phyloP scores from a whole-genome alignment of 2,113 vertebrate genomes.

The Bos indicus region DNA sequence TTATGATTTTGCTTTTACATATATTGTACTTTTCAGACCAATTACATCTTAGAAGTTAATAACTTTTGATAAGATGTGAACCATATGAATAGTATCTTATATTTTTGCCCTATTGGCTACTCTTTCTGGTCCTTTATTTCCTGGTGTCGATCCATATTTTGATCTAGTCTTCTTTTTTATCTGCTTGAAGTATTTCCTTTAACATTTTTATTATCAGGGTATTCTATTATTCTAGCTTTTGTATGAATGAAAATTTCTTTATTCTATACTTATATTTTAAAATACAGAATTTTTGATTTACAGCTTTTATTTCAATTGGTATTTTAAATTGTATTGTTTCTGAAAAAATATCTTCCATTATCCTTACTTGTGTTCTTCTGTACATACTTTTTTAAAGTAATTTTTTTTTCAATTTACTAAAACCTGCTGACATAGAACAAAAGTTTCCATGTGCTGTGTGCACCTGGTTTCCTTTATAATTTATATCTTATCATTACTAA shows the following conservation, averaged over 20 bases:
- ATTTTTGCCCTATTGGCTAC: neutral
- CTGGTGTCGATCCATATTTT: neutral
- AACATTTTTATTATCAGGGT: neutral
- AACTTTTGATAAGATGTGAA: neutral
- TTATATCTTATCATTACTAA: neutral
- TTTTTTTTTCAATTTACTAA: neutral
- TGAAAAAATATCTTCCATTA: neutral
- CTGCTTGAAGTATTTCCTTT: neutral
- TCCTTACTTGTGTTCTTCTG: neutral
- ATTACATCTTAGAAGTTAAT: neutral
- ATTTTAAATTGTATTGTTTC: neutral
- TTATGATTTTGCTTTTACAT: neutral
- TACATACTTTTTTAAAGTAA: neutral
- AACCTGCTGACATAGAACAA: neutral
- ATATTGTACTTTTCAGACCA: neutral
- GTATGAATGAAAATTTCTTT: neutral
- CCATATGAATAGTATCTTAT: neutral
- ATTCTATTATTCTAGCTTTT: neutral
- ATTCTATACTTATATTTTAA: neutral
- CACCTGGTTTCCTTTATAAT: neutral
- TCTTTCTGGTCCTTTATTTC: neutral
- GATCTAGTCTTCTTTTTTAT: neutral
- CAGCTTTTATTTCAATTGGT: neutral
- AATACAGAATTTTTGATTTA: neutral
- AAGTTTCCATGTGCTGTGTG: neutral